phyloP scores from a whole-genome alignment of 2,113 vertebrate species.

The Sarotherodon lohbergeri region DNA sequence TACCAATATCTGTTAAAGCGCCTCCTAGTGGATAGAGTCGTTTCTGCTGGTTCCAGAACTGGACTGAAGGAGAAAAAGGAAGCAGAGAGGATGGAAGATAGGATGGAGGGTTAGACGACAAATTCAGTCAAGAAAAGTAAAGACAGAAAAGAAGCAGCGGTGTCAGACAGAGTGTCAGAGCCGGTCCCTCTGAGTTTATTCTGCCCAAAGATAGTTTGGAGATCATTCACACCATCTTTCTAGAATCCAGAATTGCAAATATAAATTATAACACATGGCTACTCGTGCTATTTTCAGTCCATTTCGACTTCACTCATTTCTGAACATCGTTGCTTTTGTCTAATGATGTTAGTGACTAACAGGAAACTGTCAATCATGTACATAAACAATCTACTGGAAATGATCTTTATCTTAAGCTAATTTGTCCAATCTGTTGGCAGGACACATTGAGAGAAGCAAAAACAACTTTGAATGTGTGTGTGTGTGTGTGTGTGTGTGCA shows the following conservation, averaged over 20 bases:
- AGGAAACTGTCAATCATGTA: neutral
- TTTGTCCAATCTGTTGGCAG: neutral
- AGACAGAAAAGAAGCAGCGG: neutral
- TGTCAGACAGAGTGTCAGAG: neutral
- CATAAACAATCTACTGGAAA: neutral
- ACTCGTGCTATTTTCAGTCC: neutral
- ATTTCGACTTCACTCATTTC: neutral
- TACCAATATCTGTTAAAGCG: neutral
- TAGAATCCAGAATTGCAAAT: neutral
- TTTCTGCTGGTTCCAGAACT: neutral
- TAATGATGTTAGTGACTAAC: neutral
- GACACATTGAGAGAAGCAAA: neutral
- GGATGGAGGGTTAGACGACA: neutral
- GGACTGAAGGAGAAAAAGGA: neutral
- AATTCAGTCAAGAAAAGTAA: neutral
- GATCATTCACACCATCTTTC: neutral
- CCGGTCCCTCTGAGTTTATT: neutral
- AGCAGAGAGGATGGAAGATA: neutral
- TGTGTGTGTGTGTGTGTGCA: neutral
- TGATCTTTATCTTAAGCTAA: neutral
- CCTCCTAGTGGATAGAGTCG: conserved; percentile 27
- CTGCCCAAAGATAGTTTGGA: neutral
- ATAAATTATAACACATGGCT: neutral
- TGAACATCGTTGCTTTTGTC: neutral
- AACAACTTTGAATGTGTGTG: neutral